Evolutionary conservation across 2,888 invertebrate species (phyloP).

Genomic region (Netelia inedita): DNA sequence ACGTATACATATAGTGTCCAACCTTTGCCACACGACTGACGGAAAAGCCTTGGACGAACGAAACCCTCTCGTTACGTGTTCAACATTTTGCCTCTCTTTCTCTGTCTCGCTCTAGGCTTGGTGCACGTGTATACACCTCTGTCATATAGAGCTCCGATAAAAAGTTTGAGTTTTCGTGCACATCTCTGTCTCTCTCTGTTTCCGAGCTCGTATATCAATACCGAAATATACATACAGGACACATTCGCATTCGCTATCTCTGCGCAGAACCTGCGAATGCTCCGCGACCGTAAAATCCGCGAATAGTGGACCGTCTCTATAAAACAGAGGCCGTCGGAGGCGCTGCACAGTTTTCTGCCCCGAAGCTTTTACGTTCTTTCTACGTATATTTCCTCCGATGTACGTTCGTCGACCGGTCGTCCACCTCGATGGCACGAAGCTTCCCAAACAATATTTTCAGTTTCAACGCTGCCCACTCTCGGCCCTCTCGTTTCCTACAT

Average conservation of each 20-base stretch:
- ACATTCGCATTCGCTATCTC: slow-evolving; percentile 23
- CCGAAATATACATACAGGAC: neutral
- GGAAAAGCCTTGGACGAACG: slow-evolving; percentile 1
- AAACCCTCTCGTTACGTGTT: slow-evolving; percentile 44
- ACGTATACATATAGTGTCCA: neutral
- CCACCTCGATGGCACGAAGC: slow-evolving; percentile 32
- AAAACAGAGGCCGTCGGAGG: slow-evolving; percentile 49
- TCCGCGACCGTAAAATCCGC: slow-evolving; percentile 47
- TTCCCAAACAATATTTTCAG: slow-evolving; percentile 53
- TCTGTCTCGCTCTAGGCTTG: neutral
- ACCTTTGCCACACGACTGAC: slow-evolving; percentile 33
- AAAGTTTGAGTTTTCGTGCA: slow-evolving; percentile 51
- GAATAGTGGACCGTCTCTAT: slow-evolving; percentile 39
- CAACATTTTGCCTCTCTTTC: slow-evolving; percentile 34
- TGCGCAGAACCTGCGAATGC: slow-evolving; percentile 37
- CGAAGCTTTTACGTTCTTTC: slow-evolving; percentile 32
- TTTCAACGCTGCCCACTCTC: slow-evolving; percentile 27
- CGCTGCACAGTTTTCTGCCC: slow-evolving; percentile 50
- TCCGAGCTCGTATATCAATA: neutral
- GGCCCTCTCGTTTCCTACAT: neutral
- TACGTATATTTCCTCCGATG: slow-evolving; percentile 45
- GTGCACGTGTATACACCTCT: neutral
- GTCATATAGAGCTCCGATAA: slow-evolving; percentile 28
- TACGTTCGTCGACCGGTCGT: slow-evolving; percentile 36
- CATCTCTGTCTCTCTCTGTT: slow-evolving; percentile 17